Conservation (phyloP, 2,113 vertebrate species). For the Thomomys bottae region DNA sequence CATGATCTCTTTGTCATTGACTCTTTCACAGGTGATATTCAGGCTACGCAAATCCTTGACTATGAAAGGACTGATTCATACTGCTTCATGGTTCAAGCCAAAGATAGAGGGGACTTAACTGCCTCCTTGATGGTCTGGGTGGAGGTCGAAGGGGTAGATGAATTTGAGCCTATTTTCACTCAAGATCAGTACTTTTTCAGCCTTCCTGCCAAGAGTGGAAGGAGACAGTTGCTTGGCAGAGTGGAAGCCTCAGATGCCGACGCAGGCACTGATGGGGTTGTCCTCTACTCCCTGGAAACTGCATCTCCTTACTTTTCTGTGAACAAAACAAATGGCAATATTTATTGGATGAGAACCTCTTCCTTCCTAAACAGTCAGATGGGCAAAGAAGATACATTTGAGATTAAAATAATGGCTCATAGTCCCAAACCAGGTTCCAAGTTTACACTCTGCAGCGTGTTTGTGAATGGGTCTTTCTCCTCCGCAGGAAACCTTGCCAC, state of each 20-base stretch:
- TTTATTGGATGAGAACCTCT: slow-evolving; percentile 88
- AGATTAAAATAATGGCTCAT: slow-evolving; percentile 89
- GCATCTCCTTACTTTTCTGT: slow-evolving; percentile 89
- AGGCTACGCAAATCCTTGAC: slow-evolving; percentile 90
- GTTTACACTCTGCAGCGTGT: slow-evolving; percentile 87
- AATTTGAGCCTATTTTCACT: slow-evolving; percentile 94
- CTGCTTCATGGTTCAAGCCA: slow-evolving; percentile 92
- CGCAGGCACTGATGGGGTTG: slow-evolving; percentile 90
- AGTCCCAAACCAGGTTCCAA: slow-evolving; percentile 90
- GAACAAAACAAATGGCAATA: slow-evolving; percentile 89
- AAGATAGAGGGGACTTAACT: slow-evolving; percentile 89
- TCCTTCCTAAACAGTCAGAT: slow-evolving; percentile 81
- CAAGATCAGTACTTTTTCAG: slow-evolving; percentile 91
- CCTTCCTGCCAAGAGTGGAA: slow-evolving; percentile 85
- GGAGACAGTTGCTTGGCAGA: slow-evolving; percentile 88
- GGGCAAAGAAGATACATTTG: slow-evolving; percentile 79
- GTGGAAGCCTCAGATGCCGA: slow-evolving; percentile 93
- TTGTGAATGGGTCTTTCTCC: slow-evolving; percentile 92
- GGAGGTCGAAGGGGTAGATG: slow-evolving; percentile 91
- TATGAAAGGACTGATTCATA: slow-evolving; percentile 90
- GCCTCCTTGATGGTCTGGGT: slow-evolving; percentile 89
- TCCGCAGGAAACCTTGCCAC: slow-evolving; percentile 79
- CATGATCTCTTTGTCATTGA: slow-evolving; percentile 92
- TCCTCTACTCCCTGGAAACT: slow-evolving; percentile 89
- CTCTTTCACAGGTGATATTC: slow-evolving; percentile 91